These are phyloP conservation scores for Eupithecia pulchellata DNA, from an alignment of 2,888 invertebrate species.

Conservation along the genomic window DNA sequence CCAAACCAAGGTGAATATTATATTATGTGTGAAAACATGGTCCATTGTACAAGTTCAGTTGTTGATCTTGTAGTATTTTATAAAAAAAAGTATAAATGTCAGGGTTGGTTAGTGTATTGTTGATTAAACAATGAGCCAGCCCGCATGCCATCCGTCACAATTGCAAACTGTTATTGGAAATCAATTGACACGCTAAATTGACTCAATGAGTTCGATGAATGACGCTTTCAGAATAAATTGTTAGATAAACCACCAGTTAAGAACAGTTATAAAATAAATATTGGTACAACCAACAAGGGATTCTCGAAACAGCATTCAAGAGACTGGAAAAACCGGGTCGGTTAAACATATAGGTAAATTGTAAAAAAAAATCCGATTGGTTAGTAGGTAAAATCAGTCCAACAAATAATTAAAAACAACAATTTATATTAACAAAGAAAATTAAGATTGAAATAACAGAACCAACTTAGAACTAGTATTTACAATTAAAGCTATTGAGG, in stretches of 20 bases:
- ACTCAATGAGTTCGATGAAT: constrained; percentile 66
- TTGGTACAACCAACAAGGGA: neutral
- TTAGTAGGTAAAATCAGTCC: too few relatives aligned
- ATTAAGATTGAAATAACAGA: too few relatives aligned
- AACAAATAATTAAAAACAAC: too few relatives aligned
- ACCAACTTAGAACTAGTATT: too few relatives aligned
- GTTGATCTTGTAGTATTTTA: constrained; percentile 59
- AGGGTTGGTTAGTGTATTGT: constrained; percentile 69
- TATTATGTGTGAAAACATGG: constrained; percentile 52
- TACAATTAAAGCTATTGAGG: too few relatives aligned
- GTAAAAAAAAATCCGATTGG: too few relatives aligned
- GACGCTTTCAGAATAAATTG: constrained; percentile 48
- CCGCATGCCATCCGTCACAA: constrained; percentile 79
- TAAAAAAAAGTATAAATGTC: constrained; percentile 63
- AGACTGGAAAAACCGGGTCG: neutral
- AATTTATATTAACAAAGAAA: too few relatives aligned
- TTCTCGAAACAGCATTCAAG: neutral
- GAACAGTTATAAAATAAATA: neutral
- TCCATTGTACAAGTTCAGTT: constrained; percentile 54
- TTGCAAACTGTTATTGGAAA: constrained; percentile 83
- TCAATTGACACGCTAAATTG: constrained; percentile 79
- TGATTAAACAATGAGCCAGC: constrained; percentile 78
- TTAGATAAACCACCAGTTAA: constrained; percentile 22
- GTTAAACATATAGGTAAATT: neutral
- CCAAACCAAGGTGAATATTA: constrained; percentile 39